These are phyloP conservation scores for Drosophila sp. DNA, from an alignment of 1,140 invertebrate genomes.

Conservation along the genomic window DNA sequence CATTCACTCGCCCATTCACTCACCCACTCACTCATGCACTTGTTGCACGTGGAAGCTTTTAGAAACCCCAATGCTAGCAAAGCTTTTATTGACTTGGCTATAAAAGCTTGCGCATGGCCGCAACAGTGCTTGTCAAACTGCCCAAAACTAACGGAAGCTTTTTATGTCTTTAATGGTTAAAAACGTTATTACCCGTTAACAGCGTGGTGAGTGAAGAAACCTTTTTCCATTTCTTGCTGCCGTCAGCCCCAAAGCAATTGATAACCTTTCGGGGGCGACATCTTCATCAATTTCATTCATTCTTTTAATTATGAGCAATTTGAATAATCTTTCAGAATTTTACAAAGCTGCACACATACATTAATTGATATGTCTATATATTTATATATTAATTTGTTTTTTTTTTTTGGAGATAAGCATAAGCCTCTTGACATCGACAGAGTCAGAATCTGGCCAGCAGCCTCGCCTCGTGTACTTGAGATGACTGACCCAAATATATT, in stretches of 20 bases:
- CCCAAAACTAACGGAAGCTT: conserved; percentile 4
- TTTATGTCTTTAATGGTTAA: neutral
- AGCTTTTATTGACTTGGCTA: conserved; percentile 59
- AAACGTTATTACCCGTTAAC: conserved; percentile 16
- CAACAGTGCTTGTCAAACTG: conserved; percentile 25
- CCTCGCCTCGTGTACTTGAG: conserved; percentile 33
- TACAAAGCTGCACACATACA: neutral
- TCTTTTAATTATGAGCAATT: conserved; percentile 14
- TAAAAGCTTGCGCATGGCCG: conserved; percentile 49
- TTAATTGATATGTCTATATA: conserved; percentile 1
- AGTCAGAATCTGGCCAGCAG: conserved; percentile 7
- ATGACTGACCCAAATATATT: conserved; percentile 50
- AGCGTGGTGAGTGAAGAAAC: conserved; percentile 1
- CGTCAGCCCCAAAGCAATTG: neutral
- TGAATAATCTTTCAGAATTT: neutral
- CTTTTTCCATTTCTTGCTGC: conserved; percentile 1
- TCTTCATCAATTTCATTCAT: conserved; percentile 17
- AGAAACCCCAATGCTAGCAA: neutral
- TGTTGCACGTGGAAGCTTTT: neutral
- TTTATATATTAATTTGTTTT: neutral
- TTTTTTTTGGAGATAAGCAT: conserved; percentile 5
- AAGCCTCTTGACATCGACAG: conserved; percentile 19
- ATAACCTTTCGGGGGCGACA: conserved; percentile 8
- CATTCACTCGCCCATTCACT: neutral
- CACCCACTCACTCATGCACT: neutral